A percentile compares a stretch with the other conserved stretches of the same genome.
Evolutionary conservation across 2,113 vertebrate species (phyloP).

Genomic region (Nicator chloris): DNA sequence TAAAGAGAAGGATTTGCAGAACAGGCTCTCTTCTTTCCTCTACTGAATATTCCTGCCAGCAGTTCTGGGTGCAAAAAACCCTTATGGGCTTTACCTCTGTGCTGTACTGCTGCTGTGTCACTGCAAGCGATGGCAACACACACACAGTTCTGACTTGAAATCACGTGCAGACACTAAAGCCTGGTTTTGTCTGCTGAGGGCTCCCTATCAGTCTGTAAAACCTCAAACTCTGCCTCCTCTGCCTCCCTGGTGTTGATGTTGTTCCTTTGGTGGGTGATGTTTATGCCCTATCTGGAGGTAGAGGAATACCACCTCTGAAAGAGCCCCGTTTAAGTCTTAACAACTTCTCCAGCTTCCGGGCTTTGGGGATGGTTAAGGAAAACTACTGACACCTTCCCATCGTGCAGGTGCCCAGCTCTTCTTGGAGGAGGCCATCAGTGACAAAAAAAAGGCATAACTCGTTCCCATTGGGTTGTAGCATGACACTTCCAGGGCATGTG

Average conservation of each 20-base stretch:
- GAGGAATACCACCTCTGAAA: neutral
- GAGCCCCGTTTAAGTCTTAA: neutral
- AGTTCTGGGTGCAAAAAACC: neutral
- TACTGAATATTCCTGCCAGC: neutral
- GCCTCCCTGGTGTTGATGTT: neutral
- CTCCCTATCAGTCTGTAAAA: neutral
- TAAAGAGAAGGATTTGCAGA: neutral
- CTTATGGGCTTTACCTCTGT: fast-evolving
- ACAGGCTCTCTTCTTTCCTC: neutral
- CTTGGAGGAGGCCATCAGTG: neutral
- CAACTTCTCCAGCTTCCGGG: neutral
- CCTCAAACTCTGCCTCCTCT: neutral
- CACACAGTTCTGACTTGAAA: neutral
- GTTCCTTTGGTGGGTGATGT: neutral
- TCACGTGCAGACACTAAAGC: neutral
- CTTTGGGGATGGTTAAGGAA: neutral
- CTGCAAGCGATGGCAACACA: neutral
- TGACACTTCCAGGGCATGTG: neutral
- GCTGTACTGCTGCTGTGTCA: neutral
- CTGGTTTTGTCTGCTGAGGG: neutral
- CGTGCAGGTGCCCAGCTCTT: neutral
- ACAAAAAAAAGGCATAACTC: neutral
- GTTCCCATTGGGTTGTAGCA: neutral
- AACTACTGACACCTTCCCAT: neutral
- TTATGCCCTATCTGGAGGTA: neutral